Evolutionary conservation across 2,888 invertebrate genomes (phyloP).

Genomic region (Coelinius sp.): DNA sequence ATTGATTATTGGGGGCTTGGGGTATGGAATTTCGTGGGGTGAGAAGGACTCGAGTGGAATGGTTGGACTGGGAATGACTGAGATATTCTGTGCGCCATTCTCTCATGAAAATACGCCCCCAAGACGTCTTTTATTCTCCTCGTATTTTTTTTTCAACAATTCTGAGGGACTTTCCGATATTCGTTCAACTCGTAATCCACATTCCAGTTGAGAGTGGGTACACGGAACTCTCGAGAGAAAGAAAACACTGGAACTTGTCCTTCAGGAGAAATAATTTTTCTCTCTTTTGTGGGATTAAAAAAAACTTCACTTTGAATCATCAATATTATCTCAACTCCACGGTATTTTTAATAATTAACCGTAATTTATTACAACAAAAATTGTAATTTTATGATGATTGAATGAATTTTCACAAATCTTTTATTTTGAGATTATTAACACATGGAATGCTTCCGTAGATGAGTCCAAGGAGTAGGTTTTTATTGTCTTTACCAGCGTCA

Average conservation of each 20-base stretch:
- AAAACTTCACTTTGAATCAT: not conserved
- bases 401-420: not conserved
- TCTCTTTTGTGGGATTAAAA: not conserved
- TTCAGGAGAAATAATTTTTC: not conserved
- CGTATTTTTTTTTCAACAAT: not conserved
- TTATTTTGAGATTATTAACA: slow-evolving; percentile 94
- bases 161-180: not conserved
- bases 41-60: slow-evolving; percentile 4
- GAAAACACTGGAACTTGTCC: not conserved
- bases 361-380: not conserved
- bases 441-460: slow-evolving; percentile 96
- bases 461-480: slow-evolving; percentile 89
- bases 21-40: not conserved
- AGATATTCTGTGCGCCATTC: slow-evolving; percentile 4
- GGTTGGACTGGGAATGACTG: not conserved
- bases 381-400: slow-evolving; percentile 2
- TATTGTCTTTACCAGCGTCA: slow-evolving; percentile 91
- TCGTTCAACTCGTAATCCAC: not conserved
- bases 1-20: not conserved
- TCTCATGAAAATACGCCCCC: slow-evolving; percentile 9
- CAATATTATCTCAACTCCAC: not conserved
- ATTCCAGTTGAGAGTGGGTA: not conserved
- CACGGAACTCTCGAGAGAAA: not conserved
- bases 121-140: slow-evolving; percentile 8
- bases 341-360: not conserved